A percentile compares a stretch with the other conserved stretches of the same genome.
These are phyloP conservation scores for Protophormia terraenovae DNA, from an alignment of 2,888 invertebrate genomes.

Conservation along the genomic window DNA sequence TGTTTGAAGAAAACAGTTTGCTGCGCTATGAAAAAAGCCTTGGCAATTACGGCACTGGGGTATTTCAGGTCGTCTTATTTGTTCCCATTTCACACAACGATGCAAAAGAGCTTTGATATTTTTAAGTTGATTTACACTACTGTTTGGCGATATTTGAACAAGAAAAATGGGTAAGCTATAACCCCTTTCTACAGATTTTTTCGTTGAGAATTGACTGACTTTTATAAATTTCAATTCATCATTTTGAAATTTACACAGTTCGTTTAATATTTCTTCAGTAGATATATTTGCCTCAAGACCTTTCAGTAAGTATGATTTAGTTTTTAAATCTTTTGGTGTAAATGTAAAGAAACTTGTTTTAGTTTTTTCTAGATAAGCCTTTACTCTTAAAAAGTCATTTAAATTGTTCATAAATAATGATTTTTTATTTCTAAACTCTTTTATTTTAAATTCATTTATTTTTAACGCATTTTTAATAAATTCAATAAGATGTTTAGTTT, in stretches of 20 bases:
- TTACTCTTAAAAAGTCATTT: too few species aligned
- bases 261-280: not conserved
- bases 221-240: not conserved
- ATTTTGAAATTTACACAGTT: not conserved
- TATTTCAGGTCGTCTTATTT: not conserved
- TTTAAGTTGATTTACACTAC: not conserved
- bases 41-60: slow-evolving; percentile 11
- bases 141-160: slow-evolving; percentile 8
- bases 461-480: too few species aligned
- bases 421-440: too few species aligned
- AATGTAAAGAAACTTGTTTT: too few species aligned
- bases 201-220: not conserved
- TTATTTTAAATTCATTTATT: too few species aligned
- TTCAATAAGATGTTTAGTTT: too few species aligned
- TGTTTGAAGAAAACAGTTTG: not conserved
- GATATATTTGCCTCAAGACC: not conserved
- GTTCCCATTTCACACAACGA: not conserved
- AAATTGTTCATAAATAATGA: too few species aligned
- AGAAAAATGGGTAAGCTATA: not conserved
- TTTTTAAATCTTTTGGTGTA: too few species aligned
- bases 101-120: not conserved
- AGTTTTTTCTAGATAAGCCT: too few species aligned
- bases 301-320: too few species aligned
- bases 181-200: not conserved
- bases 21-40: slow-evolving; percentile 1